These are phyloP conservation scores for Ceratina australensis DNA, from an alignment of 1,140 invertebrate species.

Conservation along the genomic window DNA sequence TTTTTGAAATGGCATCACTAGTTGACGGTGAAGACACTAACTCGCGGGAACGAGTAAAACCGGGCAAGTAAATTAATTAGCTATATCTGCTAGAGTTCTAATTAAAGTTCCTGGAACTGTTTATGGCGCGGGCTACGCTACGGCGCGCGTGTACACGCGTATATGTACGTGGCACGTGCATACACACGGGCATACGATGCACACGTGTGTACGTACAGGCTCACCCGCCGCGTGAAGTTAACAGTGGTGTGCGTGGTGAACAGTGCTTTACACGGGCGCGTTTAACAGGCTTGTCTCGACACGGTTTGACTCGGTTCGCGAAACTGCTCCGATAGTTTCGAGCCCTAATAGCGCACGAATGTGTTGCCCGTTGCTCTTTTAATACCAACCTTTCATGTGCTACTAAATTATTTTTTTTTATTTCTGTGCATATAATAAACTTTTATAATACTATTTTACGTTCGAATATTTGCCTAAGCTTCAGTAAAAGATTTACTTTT, in stretches of 20 bases:
- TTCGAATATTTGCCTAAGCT: no score
- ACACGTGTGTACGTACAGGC: no score
- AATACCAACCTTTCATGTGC: neutral
- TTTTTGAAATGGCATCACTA: neutral
- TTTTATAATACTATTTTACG: no score
- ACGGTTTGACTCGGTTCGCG: neutral
- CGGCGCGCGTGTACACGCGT: no score
- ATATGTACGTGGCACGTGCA: neutral
- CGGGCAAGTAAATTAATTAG: slow-evolving; percentile 58
- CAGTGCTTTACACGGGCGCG: neutral
- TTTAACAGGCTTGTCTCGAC: slow-evolving; percentile 20
- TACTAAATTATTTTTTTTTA: neutral
- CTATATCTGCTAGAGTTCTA: slow-evolving; percentile 58
- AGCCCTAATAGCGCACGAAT: neutral
- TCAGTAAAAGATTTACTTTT: no score
- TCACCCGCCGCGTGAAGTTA: slow-evolving; percentile 31
- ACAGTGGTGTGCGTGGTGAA: slow-evolving; percentile 11
- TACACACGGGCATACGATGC: no score
- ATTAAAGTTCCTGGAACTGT: slow-evolving; percentile 63
- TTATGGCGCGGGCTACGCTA: slow-evolving; percentile 46
- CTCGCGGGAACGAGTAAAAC: slow-evolving; percentile 1
- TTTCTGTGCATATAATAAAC: no score
- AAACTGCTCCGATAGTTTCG: slow-evolving; percentile 11
- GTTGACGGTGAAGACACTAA: neutral
- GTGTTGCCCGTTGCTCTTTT: neutral